A percentile compares a stretch with the other conserved stretches of the same genome.
Conservation (phyloP, 2,113 vertebrate species). For the Oplegnathus fasciatus region DNA sequence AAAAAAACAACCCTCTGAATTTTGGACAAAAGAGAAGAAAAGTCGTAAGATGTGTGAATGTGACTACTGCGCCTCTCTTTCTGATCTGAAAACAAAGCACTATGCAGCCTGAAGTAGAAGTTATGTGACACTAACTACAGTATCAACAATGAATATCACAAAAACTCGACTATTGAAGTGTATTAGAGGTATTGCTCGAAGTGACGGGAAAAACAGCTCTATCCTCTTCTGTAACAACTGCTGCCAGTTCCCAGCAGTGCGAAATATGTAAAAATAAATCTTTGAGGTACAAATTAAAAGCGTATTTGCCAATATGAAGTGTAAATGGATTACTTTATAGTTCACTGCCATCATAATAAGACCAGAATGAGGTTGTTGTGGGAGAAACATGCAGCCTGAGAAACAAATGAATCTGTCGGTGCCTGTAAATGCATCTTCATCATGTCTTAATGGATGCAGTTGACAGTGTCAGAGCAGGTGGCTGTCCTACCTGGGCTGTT, state of each 20-base stretch:
- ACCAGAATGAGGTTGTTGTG: background rate
- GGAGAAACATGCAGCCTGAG: conserved; percentile 42
- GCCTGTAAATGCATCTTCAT: background rate
- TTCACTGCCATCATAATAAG: background rate
- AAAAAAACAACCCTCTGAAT: background rate
- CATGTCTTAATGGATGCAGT: background rate
- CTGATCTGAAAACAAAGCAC: background rate
- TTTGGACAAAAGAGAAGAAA: background rate
- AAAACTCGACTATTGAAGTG: background rate
- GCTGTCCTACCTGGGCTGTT: conserved; percentile 94
- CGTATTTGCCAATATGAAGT: background rate
- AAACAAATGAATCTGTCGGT: background rate
- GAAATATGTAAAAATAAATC: background rate
- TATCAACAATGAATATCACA: background rate
- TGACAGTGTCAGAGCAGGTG: background rate
- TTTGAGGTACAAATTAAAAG: background rate
- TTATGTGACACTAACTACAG: background rate
- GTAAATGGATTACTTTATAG: background rate
- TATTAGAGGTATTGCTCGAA: background rate
- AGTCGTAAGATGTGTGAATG: background rate
- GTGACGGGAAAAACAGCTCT: background rate
- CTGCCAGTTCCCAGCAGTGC: conserved; percentile 7
- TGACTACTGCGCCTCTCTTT: background rate
- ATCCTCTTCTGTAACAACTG: background rate
- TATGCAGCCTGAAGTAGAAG: background rate